phyloP scores from a whole-genome alignment of 1,140 invertebrate species.

The Drosophila busckii region DNA sequence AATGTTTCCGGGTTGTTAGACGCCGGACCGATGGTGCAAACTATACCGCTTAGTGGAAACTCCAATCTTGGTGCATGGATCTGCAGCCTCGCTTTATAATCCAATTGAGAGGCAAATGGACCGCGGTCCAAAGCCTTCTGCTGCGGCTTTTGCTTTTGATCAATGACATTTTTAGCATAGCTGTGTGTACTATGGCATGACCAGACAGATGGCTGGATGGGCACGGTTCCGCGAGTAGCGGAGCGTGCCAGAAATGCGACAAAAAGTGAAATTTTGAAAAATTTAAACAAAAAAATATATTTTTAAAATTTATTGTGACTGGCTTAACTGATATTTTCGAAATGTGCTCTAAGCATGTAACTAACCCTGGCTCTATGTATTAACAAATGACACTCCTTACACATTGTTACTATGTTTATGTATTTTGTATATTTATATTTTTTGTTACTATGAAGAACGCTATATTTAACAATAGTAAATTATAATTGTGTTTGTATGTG shows the following conservation, averaged over 20 bases:
- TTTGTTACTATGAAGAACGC: slow-evolving; percentile 51
- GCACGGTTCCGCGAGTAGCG: neutral
- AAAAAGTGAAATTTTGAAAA: slow-evolving; percentile 36
- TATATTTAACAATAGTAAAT: slow-evolving; percentile 69
- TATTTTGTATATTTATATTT: slow-evolving; percentile 49
- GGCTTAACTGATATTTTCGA: too few species aligned
- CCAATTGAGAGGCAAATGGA: slow-evolving; percentile 80
- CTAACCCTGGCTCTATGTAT: too few species aligned
- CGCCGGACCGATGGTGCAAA: slow-evolving; percentile 91
- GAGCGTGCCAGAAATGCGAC: slow-evolving; percentile 4
- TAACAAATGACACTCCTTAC: neutral
- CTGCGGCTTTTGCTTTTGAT: neutral
- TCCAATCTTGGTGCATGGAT: slow-evolving; percentile 89
- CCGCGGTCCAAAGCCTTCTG: slow-evolving; percentile 25
- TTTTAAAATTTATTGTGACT: neutral
- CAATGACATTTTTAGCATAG: neutral
- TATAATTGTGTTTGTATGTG: slow-evolving; percentile 54
- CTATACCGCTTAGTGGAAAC: slow-evolving; percentile 94
- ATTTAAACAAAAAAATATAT: neutral
- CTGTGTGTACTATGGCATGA: neutral
- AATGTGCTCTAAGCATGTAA: too few species aligned
- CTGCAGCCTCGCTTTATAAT: slow-evolving; percentile 95
- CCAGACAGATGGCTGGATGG: neutral
- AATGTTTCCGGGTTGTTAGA: slow-evolving; percentile 89
- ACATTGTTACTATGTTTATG: neutral